A percentile compares a stretch with the other conserved stretches of the same genome.
phyloP scores from a whole-genome alignment of 2,113 vertebrate genomes.

The Elachura formosa region DNA sequence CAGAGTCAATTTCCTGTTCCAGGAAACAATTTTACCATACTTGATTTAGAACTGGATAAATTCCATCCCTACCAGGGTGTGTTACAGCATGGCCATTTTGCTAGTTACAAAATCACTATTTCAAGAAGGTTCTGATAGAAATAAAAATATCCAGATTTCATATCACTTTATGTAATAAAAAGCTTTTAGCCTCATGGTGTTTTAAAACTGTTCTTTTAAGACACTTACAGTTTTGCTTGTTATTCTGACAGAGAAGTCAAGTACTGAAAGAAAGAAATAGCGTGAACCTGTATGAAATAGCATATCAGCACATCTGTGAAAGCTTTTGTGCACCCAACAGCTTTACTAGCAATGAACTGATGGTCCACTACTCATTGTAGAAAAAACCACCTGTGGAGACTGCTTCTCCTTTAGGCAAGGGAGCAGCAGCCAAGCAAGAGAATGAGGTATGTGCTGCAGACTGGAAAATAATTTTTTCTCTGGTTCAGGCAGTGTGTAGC shows the following conservation, averaged over 20 bases:
- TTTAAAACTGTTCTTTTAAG: neutral
- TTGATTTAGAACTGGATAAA: conserved; percentile 15
- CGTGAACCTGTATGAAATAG: neutral
- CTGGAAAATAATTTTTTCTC: neutral
- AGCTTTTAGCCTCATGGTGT: neutral
- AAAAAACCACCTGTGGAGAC: neutral
- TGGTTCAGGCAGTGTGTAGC: neutral
- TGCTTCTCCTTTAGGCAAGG: neutral
- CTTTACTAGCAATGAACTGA: neutral
- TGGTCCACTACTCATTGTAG: neutral
- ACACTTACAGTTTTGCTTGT: neutral
- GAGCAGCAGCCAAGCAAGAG: neutral
- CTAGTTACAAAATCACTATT: neutral
- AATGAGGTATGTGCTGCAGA: neutral
- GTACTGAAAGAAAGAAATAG: neutral
- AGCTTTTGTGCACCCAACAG: neutral
- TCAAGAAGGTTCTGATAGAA: neutral
- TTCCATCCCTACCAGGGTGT: neutral
- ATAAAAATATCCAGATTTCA: neutral
- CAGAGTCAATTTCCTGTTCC: conserved; percentile 9
- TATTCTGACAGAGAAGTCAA: neutral
- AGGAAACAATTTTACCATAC: neutral
- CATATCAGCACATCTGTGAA: neutral
- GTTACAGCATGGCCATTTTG: neutral
- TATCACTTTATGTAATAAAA: neutral